Base-by-base conservation (phyloP, 2,797 vertebrate species). In the Phataginus tricuspis region DNA sequence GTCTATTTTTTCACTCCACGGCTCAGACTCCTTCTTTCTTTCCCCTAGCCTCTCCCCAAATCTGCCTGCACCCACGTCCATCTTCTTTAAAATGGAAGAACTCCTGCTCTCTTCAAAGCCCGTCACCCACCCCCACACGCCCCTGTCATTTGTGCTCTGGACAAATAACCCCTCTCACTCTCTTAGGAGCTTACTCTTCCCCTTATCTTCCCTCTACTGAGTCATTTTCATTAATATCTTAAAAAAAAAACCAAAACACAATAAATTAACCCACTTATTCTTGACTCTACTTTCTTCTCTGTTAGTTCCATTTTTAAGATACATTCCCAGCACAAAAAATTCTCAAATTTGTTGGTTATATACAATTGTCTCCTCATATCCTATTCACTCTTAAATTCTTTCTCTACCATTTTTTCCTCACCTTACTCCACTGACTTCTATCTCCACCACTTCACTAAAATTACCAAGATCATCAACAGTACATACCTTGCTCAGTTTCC, bases 321-420 rank as follows among this genome's bases (percentile, higher is more conserved):
- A 91, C 7, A 55, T 34, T 80, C 16, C 59, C 7, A 88, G 66
- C 13, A 55, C 91, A 84, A 88, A 61, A 23, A 29, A 53, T 31
- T n/a, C 49, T 74, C 78, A 74, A 59, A 71, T 83, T 49, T 59
- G 21, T 34, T 69, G 61, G 57, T 31, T 66, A 61, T 27, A 83
- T 7, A 72, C 5, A 78, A 80, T 82, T 92, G 80, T 72, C 39
- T 92, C 55, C 42, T 90, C 27, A 53, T 53, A 64, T 64, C 10
- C 59, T 37, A 69, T 42, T 82, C 49, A 90, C 11, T 77, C 63
- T 71, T 29, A 59, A 85, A 39, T 19, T 19, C n/a, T 89, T 86
- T 74, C 53, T 91, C 61, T 77, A 82, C 4, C 16, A 78, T 71
- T 90, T n/a, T 91, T 51, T 82, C 94, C 74, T 96, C 13, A 45